These are phyloP conservation scores for Alcedo quadribrachys DNA, from an alignment of 2,797 vertebrate genomes.

Conservation along the genomic window DNA sequence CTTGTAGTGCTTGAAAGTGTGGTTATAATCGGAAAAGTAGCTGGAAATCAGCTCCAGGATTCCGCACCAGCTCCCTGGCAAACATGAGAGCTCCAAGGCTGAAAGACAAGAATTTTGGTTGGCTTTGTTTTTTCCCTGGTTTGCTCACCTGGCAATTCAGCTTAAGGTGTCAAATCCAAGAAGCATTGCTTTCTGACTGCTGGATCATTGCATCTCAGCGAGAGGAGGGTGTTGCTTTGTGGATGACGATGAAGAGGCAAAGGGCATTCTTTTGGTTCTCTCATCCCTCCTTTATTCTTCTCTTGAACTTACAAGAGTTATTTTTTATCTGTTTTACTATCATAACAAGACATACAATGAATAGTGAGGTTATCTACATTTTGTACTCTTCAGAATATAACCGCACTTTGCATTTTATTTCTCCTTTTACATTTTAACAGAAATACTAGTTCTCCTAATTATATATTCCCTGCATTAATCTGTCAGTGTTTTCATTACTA, in stretches of 20 bases:
- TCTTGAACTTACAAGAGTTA: background rate
- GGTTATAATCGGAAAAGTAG: slow-evolving; percentile 55
- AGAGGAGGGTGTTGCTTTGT: background rate
- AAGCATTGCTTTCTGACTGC: background rate
- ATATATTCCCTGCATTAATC: background rate
- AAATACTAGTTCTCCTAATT: background rate
- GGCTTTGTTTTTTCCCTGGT: rapidly evolving
- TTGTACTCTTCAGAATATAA: slow-evolving; percentile 56
- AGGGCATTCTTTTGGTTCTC: background rate
- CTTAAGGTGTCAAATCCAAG: background rate
- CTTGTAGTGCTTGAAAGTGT: slow-evolving; percentile 13
- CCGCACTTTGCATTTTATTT: slow-evolving; percentile 20
- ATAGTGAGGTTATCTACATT: background rate
- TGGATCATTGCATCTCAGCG: background rate
- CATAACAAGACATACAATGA: background rate
- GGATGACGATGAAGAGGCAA: background rate
- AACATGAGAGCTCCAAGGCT: rapidly evolving
- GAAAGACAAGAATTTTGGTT: background rate
- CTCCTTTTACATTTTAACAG: background rate
- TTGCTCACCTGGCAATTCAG: background rate
- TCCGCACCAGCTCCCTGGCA: background rate
- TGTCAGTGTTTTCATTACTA: background rate
- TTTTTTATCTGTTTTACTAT: background rate
- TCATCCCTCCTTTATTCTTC: background rate
- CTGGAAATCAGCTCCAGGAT: background rate